phyloP scores from a whole-genome alignment of 2,113 vertebrate species.

The Natator depressus region DNA sequence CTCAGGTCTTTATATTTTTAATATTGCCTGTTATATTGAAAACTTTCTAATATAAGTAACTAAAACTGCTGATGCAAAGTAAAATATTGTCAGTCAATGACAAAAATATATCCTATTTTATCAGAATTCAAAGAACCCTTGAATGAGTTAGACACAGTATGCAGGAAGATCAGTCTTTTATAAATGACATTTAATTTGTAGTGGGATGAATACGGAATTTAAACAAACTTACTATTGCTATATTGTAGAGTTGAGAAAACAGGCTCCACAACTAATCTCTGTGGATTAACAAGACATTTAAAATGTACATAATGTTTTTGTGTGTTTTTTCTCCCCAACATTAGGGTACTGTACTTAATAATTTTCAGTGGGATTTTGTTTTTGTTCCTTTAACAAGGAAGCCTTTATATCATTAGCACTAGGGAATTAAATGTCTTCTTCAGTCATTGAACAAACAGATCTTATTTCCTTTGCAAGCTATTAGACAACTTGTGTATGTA shows the following conservation, averaged over 20 bases:
- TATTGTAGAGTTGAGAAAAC: not conserved
- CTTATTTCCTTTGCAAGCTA: slow-evolving; percentile 8
- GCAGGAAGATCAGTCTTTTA: not conserved
- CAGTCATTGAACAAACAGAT: not conserved
- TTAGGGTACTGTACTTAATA: not conserved
- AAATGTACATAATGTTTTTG: not conserved
- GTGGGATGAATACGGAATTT: not conserved
- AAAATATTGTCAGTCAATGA: not conserved
- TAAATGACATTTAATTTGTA: not conserved
- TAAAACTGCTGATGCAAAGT: not conserved
- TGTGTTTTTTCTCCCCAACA: not conserved
- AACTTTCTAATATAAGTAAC: not conserved
- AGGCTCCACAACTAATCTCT: not conserved
- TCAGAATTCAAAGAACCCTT: not conserved
- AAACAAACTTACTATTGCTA: not conserved
- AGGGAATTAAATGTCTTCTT: slow-evolving; percentile 36
- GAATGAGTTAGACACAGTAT: not conserved
- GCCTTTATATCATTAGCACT: not conserved
- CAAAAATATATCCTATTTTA: not conserved
- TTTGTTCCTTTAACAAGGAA: slow-evolving; percentile 47
- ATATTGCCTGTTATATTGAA: not conserved
- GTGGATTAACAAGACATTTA: not conserved
- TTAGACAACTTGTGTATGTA: not conserved
- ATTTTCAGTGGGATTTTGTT: slow-evolving; percentile 40
- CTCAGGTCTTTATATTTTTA: not conserved